phyloP scores from a whole-genome alignment of 2,888 invertebrate species.

The Hemistola chrysoprasaria region DNA sequence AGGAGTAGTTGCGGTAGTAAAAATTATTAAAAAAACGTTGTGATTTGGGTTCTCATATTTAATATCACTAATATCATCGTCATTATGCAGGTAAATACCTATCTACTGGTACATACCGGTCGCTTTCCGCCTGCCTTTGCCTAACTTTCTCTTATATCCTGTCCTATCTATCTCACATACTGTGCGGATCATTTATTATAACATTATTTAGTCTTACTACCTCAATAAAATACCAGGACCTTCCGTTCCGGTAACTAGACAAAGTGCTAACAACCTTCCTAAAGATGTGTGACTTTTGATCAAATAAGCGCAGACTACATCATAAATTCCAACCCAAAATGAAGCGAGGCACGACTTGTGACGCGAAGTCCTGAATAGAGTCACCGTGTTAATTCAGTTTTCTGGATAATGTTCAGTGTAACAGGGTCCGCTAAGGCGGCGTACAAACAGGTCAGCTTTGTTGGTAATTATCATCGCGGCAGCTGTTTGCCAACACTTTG shows the following conservation, averaged over 20 bases:
- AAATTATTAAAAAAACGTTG: no score
- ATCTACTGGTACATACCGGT: no score
- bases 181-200: no score
- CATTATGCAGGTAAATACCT: no score
- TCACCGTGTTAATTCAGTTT: constrained; percentile 41
- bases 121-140: no score
- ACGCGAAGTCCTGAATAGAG: constrained; percentile 37
- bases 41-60: no score
- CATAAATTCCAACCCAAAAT: constrained; percentile 10
- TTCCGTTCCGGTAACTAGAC: not conserved
- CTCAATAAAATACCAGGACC: not conserved
- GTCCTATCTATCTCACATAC: no score
- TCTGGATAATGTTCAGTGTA: constrained; percentile 45
- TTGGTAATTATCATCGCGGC: constrained; percentile 74
- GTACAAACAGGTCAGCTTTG: constrained; percentile 67
- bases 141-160: no score
- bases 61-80: no score
- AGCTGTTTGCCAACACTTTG: constrained; percentile 73
- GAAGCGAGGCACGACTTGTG: constrained; percentile 17
- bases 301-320: not conserved
- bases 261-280: constrained; percentile 1
- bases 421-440: constrained; percentile 55
- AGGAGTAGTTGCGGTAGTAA: no score
- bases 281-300: constrained; percentile 2
- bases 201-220: no score